Conservation (phyloP, 2,888 invertebrate species). For the Rutpela maculata region DNA sequence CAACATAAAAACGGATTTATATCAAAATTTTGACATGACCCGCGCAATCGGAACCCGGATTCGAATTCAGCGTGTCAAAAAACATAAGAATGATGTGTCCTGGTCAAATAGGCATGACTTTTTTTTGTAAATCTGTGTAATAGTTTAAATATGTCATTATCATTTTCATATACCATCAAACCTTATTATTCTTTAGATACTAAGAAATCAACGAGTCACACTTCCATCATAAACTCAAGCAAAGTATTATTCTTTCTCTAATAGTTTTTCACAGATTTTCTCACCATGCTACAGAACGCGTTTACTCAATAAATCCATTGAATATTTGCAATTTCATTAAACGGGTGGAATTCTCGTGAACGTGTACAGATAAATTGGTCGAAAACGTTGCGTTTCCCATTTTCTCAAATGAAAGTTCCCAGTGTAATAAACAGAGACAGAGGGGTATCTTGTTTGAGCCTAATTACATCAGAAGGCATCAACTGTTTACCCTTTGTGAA, state of each 20-base stretch:
- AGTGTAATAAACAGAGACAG: slow-evolving; percentile 31
- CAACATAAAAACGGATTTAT: too few species aligned
- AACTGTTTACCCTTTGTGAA: slow-evolving; percentile 43
- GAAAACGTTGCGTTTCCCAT: background rate
- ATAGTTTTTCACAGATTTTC: background rate
- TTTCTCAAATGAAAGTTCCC: background rate
- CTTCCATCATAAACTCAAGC: too few species aligned
- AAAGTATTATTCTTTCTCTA: background rate
- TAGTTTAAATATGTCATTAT: too few species aligned
- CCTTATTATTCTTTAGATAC: too few species aligned
- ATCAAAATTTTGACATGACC: too few species aligned
- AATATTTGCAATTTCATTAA: slow-evolving; percentile 17
- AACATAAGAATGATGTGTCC: too few species aligned
- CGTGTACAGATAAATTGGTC: background rate
- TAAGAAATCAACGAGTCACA: too few species aligned
- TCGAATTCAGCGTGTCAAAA: too few species aligned
- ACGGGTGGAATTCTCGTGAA: background rate
- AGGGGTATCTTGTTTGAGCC: slow-evolving; percentile 32
- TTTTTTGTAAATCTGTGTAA: too few species aligned
- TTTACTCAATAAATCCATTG: slow-evolving; percentile 11
- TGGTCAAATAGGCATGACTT: too few species aligned
- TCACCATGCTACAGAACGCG: background rate
- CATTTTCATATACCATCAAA: too few species aligned
- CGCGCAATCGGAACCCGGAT: too few species aligned
- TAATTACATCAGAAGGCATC: slow-evolving; percentile 41